Percentiles rank a stretch among this genome's conserved stretches.
Evolutionary conservation across 2,888 invertebrate species (phyloP).

Genomic region (Macroteleia sp.): DNA sequence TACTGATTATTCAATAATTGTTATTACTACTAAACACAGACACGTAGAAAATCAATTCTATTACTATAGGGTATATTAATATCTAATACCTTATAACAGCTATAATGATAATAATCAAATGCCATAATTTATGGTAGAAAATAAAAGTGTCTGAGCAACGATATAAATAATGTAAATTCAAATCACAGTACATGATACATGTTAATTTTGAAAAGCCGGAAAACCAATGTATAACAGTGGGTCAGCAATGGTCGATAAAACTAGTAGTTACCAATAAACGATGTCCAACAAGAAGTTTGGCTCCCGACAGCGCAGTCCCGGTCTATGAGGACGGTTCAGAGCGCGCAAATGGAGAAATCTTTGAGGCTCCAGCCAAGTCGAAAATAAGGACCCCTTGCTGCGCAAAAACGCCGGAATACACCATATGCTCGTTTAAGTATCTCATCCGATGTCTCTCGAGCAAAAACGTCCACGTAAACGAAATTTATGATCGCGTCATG

Average conservation of each 20-base stretch:
- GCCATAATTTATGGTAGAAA: too few species aligned
- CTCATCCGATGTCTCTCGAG: slow-evolving; percentile 52
- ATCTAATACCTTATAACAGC: too few species aligned
- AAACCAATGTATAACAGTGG: slow-evolving; percentile 44
- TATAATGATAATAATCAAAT: too few species aligned
- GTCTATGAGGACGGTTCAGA: slow-evolving; percentile 41
- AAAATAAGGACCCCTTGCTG: slow-evolving; percentile 65
- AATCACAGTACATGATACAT: too few species aligned
- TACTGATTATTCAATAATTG: too few species aligned
- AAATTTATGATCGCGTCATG: slow-evolving; percentile 57
- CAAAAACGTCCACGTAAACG: slow-evolving; percentile 35
- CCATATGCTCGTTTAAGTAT: slow-evolving; percentile 65
- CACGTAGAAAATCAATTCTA: too few species aligned
- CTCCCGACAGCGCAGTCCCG: slow-evolving; percentile 53
- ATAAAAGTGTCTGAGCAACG: too few species aligned
- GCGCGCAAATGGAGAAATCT: slow-evolving; percentile 58
- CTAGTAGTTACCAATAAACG: slow-evolving; percentile 59
- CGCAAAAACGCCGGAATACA: slow-evolving; percentile 63
- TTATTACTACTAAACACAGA: too few species aligned
- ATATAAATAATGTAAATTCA: too few species aligned
- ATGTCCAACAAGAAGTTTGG: slow-evolving; percentile 54
- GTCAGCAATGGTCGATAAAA: slow-evolving; percentile 43
- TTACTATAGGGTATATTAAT: too few species aligned
- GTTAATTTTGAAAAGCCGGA: slow-evolving; percentile 19
- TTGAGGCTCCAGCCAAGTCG: slow-evolving; percentile 49